A percentile compares a stretch with the other conserved stretches of the same genome.
Conservation (phyloP, 2,888 invertebrate species). For the Agrenia bidenticulata region DNA sequence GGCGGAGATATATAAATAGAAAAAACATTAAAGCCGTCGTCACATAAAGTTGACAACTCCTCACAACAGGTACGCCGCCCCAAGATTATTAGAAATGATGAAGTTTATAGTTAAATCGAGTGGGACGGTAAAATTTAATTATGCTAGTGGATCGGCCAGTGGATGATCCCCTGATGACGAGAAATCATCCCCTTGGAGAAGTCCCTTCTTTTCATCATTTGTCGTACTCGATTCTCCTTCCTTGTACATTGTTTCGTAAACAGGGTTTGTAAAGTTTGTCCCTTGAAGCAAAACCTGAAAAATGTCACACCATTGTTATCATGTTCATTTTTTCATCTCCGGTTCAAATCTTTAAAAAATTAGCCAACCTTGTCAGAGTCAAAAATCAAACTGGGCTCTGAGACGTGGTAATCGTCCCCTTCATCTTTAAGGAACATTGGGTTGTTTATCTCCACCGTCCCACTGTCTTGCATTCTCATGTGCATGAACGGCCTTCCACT, state of each 20-base stretch:
- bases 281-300: slow-evolving; percentile 58
- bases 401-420: slow-evolving; percentile 58
- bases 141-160: slow-evolving; percentile 50
- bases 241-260: slow-evolving; percentile 78
- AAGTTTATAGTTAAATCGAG: neutral
- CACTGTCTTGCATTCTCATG: slow-evolving; percentile 75
- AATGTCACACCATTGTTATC: slow-evolving; percentile 16
- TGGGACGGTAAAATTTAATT: slow-evolving; percentile 15
- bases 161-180: slow-evolving; percentile 53
- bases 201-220: slow-evolving; percentile 57
- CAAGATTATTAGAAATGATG: no score
- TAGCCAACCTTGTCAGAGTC: slow-evolving; percentile 64
- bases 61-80: no score
- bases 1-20: no score
- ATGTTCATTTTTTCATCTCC: slow-evolving; percentile 15
- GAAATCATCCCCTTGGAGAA: slow-evolving; percentile 54
- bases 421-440: slow-evolving; percentile 78
- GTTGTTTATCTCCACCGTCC: slow-evolving; percentile 74
- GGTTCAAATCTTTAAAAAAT: neutral
- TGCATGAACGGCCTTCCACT: slow-evolving; percentile 72
- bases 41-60: no score
- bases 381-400: slow-evolving; percentile 60
- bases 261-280: slow-evolving; percentile 81
- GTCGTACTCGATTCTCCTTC: slow-evolving; percentile 53
- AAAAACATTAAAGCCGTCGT: no score